A percentile compares a stretch with the other conserved stretches of the same genome.
These are phyloP conservation scores for Tetanocera ferruginea DNA, from an alignment of 2,888 invertebrate genomes.

Conservation along the genomic window DNA sequence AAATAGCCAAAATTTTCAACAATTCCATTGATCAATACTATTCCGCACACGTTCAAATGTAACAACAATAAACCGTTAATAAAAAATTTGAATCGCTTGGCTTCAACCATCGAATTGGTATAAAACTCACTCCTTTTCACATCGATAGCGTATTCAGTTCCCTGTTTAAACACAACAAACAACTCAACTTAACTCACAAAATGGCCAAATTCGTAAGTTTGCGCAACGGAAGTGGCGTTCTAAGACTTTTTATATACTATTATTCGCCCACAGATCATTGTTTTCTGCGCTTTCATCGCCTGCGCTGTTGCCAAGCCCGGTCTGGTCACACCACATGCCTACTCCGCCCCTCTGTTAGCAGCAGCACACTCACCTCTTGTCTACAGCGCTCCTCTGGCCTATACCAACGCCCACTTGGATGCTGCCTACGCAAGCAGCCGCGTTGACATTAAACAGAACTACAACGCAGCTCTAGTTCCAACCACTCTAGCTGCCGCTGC, in stretches of 20 bases:
- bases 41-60: slow-evolving; percentile 29
- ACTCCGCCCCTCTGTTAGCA: slow-evolving; percentile 21
- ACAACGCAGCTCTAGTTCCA: slow-evolving; percentile 40
- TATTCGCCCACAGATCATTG: slow-evolving; percentile 37
- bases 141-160: slow-evolving; percentile 7
- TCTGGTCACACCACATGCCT: slow-evolving; percentile 23
- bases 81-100: slow-evolving; percentile 3
- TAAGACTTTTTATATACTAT: not conserved
- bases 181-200: slow-evolving; percentile 17
- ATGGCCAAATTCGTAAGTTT: slow-evolving; percentile 43
- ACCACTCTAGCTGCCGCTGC: slow-evolving; percentile 41
- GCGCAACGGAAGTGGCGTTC: not conserved
- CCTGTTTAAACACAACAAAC: slow-evolving; percentile 7
- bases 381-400: slow-evolving; percentile 36
- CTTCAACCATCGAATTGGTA: not conserved
- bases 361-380: slow-evolving; percentile 33
- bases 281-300: slow-evolving; percentile 45
- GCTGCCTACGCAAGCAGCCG: slow-evolving; percentile 42
- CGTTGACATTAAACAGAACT: slow-evolving; percentile 44
- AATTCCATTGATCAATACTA: not conserved
- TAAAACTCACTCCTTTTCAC: slow-evolving; percentile 16
- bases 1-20: not conserved
- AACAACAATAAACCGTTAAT: not conserved
- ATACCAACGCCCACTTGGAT: slow-evolving; percentile 42
- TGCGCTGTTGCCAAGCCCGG: slow-evolving; percentile 47